Evolutionary conservation across 2,113 vertebrate genomes (phyloP), one percentile per base, ranked within the genome.

Genomic region (Etheostoma cragini): DNA sequence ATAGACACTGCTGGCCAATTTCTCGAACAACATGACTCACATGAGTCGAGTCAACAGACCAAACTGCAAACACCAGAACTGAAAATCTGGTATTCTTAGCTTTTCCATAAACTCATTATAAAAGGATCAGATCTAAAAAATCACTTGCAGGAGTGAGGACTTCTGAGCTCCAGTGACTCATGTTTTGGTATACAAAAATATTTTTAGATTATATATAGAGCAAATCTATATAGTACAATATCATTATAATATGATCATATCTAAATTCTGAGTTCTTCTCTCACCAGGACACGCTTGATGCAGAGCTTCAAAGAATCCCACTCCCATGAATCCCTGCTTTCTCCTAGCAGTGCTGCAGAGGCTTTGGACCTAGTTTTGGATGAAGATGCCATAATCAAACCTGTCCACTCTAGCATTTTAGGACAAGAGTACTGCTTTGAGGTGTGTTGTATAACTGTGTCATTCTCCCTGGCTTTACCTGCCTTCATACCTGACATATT

Each of bases 391-490:
- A 92, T 98, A 83, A 97, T 99, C 91, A 98, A 98, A 74, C 97
- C 97, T 0, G 97, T 99, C 53, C 97, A 99, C 93, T 98, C 97
- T 84, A 98, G 97, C 92, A 99, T 99, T 91, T 94, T 99, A 91
- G 97, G 97, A 63, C 97, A 99, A 95, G 97, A 99, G 91, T 99
- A 98, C 92, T 99, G 97, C 93, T 98, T 99, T 80, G 97, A 99
- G 97, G 97, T 98, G 50, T 14, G 79, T 62, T 73, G 8, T 72
- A 21, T 54, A 50, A 78, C 47, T 52, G 45, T 68, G 77, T 54
- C 14, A 5, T 63, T 64, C 16, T 65, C 2, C n/a, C 1, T 24
- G 30, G 47, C 47, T 80, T 49, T 4, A 21, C 45, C 22, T 64
- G 22, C 22, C n/a, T 22, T 13, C 45, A n/a, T 52, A 5, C 3